Percentiles rank a stretch among this genome's conserved stretches.
Evolutionary conservation across 2,113 vertebrate species (phyloP).

Genomic region (Nettapus auritus): DNA sequence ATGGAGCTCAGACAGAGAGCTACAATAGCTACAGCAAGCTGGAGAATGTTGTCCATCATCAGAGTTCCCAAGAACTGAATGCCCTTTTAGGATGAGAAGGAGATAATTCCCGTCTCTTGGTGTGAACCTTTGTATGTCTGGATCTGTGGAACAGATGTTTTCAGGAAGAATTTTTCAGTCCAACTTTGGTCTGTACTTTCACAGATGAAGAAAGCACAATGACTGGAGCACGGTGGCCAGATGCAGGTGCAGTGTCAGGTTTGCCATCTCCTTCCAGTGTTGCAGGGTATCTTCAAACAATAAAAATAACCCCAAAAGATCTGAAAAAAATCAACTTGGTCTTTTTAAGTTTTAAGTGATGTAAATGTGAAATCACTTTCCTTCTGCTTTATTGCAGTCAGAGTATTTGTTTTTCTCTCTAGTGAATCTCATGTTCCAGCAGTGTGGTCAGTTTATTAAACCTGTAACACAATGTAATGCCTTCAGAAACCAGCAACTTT

Average conservation of each 20-base stretch:
- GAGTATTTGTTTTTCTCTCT: not conserved
- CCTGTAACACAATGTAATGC: not conserved
- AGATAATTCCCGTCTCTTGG: not conserved
- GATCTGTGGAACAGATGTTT: not conserved
- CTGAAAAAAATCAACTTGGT: not conserved
- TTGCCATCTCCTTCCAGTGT: not conserved
- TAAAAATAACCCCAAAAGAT: not conserved
- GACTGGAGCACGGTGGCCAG: not conserved
- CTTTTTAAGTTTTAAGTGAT: not conserved
- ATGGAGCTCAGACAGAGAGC: not conserved
- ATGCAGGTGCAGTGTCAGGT: rapidly evolving
- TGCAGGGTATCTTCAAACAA: not conserved
- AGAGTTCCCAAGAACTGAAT: not conserved
- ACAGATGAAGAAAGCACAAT: not conserved
- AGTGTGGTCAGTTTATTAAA: not conserved
- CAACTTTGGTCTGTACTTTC: not conserved
- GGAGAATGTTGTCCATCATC: not conserved
- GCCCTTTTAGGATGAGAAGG: not conserved
- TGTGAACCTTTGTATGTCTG: not conserved
- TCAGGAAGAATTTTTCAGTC: not conserved
- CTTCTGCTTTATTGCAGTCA: not conserved
- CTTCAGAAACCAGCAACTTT: not conserved
- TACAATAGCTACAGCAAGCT: not conserved
- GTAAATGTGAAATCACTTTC: not conserved
- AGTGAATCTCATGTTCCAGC: not conserved